Evolutionary conservation across 2,888 invertebrate species (phyloP).

Genomic region (Tribolium freemani): DNA sequence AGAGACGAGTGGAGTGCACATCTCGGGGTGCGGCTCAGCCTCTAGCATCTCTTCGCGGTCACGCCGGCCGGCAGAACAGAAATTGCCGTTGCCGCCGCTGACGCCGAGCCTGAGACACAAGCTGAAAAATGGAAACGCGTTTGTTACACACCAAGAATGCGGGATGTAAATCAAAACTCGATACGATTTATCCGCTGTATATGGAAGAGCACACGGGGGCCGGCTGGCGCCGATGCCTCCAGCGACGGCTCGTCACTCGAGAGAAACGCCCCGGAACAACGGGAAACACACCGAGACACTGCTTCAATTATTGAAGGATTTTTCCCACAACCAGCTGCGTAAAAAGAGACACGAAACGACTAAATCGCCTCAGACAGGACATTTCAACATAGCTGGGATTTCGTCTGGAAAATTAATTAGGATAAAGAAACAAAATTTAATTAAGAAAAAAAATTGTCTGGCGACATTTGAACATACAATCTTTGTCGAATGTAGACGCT

Average conservation of each 20-base stretch:
- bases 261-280: not conserved
- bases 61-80: slow-evolving; percentile 37
- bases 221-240: slow-evolving; percentile 62
- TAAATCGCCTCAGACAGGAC: too few relatives aligned
- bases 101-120: slow-evolving; percentile 9
- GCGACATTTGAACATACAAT: too few relatives aligned
- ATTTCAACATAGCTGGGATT: too few relatives aligned
- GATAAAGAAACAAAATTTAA: too few relatives aligned
- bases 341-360: too few relatives aligned
- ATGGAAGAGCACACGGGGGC: slow-evolving; percentile 61
- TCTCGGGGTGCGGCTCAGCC: slow-evolving; percentile 49
- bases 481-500: too few relatives aligned
- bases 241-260: slow-evolving; percentile 40
- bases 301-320: too few relatives aligned
- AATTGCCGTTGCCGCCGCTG: slow-evolving; percentile 17
- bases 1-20: slow-evolving; percentile 37
- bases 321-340: too few relatives aligned
- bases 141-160: slow-evolving; percentile 66
- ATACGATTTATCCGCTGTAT: slow-evolving; percentile 68
- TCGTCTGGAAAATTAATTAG: too few relatives aligned
- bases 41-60: slow-evolving; percentile 39
- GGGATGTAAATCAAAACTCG: slow-evolving; percentile 69
- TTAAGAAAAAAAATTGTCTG: too few relatives aligned
- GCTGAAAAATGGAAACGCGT: slow-evolving; percentile 67
- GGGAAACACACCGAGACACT: not conserved